Evolutionary conservation across 2,113 vertebrate species (phyloP), one percentile per base, ranked within the genome.

Genomic region (Trichechus manatus): DNA sequence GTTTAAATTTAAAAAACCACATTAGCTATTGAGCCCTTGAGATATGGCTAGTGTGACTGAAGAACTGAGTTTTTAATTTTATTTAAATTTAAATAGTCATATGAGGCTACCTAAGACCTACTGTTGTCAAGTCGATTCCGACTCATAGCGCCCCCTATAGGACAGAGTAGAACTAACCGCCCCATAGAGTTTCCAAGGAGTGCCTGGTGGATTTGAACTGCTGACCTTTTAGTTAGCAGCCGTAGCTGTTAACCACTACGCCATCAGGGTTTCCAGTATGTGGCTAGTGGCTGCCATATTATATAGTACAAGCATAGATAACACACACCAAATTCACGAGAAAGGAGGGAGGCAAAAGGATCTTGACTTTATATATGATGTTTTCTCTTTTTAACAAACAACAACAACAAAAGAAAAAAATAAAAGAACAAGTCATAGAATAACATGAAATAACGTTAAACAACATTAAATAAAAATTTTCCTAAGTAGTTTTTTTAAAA

Each of bases 21-120:
- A 56, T 56, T 56, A 56, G 53, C 53, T 56, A 3, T 56, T 56
- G 11, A 87, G 74, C 13, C 13, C 70, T 83, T 66, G 68, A 83
- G 82, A 87, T 72, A 36, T 90, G 61, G 79, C n/a, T 74, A 25
- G 31, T 87, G 27, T 68, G 94, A n/a, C 20, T 87, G 29, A 87
- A 83, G 56, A 91, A 80, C 22, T 53, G 31, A 86, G 50, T 82
- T 90, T 83, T 79, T 64, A 50, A 74, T 87, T 79, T 93, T 81
- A 33, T 83, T 61, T 92, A 72, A 80, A 33, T 89, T 56, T 56
- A 56, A 56, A 56, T 8, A 56, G 53, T 15, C 53, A 53, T 53
- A 53, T 53, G 50, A 5, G 50, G 50, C 50, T 53, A 53, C 50
- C 50, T 53, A 53, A 53, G 50, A 53, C 39, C 39, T 39, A 2